Evolutionary conservation across 2,888 invertebrate genomes (phyloP).

Genomic region (Dasypogon diadema): DNA sequence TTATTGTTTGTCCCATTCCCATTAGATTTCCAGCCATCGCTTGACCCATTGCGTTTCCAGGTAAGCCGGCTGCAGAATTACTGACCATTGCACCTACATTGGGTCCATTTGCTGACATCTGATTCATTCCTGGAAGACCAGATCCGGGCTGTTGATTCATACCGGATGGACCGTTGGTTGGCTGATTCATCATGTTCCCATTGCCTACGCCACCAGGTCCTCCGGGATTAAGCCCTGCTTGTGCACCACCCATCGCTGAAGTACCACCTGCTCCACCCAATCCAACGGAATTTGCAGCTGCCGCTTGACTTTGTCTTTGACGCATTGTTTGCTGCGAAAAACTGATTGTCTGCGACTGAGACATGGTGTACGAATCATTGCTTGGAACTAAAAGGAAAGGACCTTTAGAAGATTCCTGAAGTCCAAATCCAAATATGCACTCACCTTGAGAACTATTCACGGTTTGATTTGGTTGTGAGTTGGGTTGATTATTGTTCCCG

Average conservation of each 20-base stretch:
- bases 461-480: constrained; percentile 65
- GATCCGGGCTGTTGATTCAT: constrained; percentile 47
- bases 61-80: constrained; percentile 20
- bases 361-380: constrained; percentile 76
- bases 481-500: constrained; percentile 52
- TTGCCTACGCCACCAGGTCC: constrained; percentile 54
- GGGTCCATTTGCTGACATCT: constrained; percentile 51
- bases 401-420: no score
- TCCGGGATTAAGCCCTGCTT: constrained; percentile 58
- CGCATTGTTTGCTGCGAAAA: constrained; percentile 76
- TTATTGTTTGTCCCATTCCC: constrained; percentile 61
- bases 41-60: constrained; percentile 44
- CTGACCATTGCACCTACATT: constrained; percentile 44
- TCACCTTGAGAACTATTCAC: constrained; percentile 66
- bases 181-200: constrained; percentile 55
- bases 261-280: constrained; percentile 58
- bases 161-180: constrained; percentile 18
- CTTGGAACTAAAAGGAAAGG: constrained; percentile 62
- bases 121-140: constrained; percentile 49
- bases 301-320: constrained; percentile 66
- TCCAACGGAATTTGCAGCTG: constrained; percentile 66
- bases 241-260: constrained; percentile 59
- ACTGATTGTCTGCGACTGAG: constrained; percentile 88
- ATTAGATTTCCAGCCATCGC: constrained; percentile 61
- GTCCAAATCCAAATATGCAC: neutral